These are phyloP conservation scores for Andrena camellia DNA, from an alignment of 2,888 invertebrate genomes.

Conservation along the genomic window DNA sequence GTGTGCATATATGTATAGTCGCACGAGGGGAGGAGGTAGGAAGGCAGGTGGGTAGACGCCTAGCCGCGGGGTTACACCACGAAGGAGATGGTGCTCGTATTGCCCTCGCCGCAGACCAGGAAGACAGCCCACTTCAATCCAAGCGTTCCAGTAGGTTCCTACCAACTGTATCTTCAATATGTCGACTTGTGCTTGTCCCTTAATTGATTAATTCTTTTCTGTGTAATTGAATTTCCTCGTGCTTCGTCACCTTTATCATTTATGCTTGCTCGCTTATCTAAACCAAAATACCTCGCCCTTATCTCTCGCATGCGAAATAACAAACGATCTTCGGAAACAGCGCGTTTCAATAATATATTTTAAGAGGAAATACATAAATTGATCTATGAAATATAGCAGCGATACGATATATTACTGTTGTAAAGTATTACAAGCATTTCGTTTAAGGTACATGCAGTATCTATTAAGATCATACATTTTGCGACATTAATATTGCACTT, in stretches of 20 bases:
- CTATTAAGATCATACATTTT: conserved; percentile 19
- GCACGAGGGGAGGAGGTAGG: conserved; percentile 85
- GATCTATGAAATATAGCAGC: neutral
- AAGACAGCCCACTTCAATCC: conserved; percentile 94
- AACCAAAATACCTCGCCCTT: neutral
- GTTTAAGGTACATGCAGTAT: neutral
- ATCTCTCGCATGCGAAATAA: conserved; percentile 2
- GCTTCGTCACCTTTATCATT: conserved; percentile 42
- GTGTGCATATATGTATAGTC: conserved; percentile 81
- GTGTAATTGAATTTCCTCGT: conserved; percentile 50
- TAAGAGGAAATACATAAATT: neutral
- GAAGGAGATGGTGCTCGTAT: conserved; percentile 86
- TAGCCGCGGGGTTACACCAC: conserved; percentile 86
- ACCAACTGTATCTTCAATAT: conserved; percentile 73
- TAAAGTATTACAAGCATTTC: neutral
- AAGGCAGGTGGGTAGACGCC: conserved; percentile 86
- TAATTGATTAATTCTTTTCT: conserved; percentile 46
- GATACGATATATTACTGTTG: neutral
- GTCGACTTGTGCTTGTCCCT: conserved; percentile 57
- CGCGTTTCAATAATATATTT: neutral
- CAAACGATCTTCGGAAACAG: neutral
- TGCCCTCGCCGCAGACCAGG: conserved; percentile 89
- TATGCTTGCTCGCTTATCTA: conserved; percentile 27
- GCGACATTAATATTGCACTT: conserved; percentile 11
- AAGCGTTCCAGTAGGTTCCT: conserved; percentile 93